phyloP scores from a whole-genome alignment of 1,140 invertebrate genomes.

The Bilobella aurantiaca region DNA sequence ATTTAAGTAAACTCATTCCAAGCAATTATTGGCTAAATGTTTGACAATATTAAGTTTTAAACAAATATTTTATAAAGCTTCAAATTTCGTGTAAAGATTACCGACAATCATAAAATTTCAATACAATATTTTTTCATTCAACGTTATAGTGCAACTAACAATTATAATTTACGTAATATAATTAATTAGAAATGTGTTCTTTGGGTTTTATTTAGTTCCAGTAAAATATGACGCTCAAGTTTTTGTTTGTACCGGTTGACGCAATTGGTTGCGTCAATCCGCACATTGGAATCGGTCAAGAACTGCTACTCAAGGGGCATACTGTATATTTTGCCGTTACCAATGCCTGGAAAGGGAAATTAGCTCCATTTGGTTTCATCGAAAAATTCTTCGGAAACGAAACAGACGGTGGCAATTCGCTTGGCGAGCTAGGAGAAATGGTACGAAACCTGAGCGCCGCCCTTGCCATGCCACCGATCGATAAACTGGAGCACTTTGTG shows the following conservation, averaged over 20 bases:
- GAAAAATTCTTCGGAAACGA: background rate
- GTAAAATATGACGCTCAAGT: background rate
- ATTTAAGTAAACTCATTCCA: no score
- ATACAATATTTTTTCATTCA: no score
- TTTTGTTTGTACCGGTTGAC: background rate
- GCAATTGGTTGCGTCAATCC: background rate
- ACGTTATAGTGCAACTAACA: no score
- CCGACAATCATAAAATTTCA: no score
- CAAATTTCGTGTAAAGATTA: no score
- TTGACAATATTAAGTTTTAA: no score
- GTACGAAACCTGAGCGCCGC: background rate
- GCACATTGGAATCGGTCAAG: background rate
- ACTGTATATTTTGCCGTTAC: background rate
- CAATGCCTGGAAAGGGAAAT: background rate
- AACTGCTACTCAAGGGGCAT: background rate
- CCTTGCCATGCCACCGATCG: conserved; percentile 1
- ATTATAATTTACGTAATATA: no score
- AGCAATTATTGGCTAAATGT: no score
- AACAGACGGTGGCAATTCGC: background rate
- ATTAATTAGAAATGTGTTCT: no score
- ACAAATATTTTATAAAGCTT: no score
- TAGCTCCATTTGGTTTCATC: background rate
- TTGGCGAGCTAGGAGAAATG: background rate
- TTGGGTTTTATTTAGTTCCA: no score
- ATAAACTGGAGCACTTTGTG: background rate